Evolutionary conservation across 2,797 vertebrate genomes (phyloP).

Genomic region (Sebastes matsubarae): DNA sequence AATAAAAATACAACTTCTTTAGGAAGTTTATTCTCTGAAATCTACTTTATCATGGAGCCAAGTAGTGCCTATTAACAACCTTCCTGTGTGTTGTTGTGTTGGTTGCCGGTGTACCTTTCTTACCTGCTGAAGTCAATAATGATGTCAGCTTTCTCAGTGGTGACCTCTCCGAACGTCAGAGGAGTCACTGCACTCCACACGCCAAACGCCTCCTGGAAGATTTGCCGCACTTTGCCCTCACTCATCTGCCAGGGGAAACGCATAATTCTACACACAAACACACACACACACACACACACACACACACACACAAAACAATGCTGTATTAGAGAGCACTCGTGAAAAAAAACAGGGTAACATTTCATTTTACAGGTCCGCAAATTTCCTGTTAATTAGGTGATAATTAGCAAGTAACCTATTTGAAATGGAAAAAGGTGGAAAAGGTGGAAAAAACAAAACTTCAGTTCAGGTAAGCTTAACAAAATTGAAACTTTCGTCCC

Average conservation of each 20-base stretch:
- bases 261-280: constrained; percentile 79
- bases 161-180: constrained; percentile 89
- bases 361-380: no score
- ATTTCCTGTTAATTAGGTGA: no score
- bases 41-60: not conserved
- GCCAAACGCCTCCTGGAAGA: constrained; percentile 85
- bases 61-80: not conserved
- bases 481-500: no score
- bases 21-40: not conserved
- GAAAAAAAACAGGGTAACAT: not conserved
- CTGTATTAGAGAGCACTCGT: not conserved
- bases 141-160: constrained; percentile 86
- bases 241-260: constrained; percentile 90
- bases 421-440: no score
- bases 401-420: no score
- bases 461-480: no score
- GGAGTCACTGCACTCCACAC: constrained; percentile 91
- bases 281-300: not conserved
- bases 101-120: not conserved
- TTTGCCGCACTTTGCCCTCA: constrained; percentile 81
- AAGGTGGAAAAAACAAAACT: no score
- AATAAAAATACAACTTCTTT: no score
- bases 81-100: no score
- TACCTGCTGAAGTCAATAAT: constrained; percentile 91
- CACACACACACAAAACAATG: constrained; percentile 15